Evolutionary conservation across 2,888 invertebrate genomes (phyloP).

Genomic region (Ormyrus pomaceus): DNA sequence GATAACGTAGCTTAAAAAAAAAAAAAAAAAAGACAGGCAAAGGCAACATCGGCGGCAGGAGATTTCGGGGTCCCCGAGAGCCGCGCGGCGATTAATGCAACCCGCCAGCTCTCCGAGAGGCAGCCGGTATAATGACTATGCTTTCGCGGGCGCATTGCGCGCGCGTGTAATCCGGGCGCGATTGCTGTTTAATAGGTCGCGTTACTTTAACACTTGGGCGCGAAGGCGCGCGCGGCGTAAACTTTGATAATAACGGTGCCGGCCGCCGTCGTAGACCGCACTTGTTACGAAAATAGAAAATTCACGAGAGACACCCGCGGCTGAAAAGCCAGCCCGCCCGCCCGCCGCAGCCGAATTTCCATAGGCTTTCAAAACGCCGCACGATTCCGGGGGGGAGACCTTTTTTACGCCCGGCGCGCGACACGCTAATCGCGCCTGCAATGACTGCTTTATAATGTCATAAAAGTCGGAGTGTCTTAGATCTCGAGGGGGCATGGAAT

Average conservation of each 20-base stretch:
- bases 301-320: conserved; percentile 2
- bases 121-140: conserved; percentile 41
- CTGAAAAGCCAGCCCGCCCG: not conserved
- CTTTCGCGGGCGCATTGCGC: conserved; percentile 34
- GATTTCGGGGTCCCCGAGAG: not conserved
- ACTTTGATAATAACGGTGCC: conserved; percentile 38
- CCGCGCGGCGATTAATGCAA: conserved; percentile 24
- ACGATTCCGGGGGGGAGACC: not conserved
- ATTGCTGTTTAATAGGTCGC: conserved; percentile 61
- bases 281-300: conserved; percentile 45
- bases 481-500: not conserved
- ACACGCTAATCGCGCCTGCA: conserved; percentile 16
- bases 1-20: too few species aligned
- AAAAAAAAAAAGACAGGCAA: not conserved
- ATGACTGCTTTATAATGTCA: conserved; percentile 28
- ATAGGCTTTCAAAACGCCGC: conserved; percentile 41
- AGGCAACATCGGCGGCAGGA: not conserved
- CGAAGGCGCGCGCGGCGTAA: conserved; percentile 9
- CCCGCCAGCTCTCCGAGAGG: not conserved
- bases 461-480: not conserved
- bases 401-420: too few species aligned
- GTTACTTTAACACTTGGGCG: conserved; percentile 39
- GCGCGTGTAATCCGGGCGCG: conserved; percentile 49
- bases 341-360: conserved; percentile 38
- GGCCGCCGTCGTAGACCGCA: conserved; percentile 12